Conservation (phyloP, 2,888 invertebrate species). For the Chrysotoxum bicinctum region DNA sequence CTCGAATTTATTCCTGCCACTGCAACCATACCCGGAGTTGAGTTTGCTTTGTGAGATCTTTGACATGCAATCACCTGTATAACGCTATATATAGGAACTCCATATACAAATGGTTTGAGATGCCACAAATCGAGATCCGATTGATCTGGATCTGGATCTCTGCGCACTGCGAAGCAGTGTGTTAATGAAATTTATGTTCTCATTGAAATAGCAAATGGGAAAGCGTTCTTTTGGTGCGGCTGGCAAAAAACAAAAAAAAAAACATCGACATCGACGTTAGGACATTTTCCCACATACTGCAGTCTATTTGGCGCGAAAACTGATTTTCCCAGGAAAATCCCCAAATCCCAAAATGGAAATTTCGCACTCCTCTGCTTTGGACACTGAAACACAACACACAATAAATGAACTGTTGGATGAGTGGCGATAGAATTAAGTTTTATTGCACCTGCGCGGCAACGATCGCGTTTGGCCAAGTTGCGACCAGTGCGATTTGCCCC, state of each 20-base stretch:
- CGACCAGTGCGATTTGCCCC: constrained; percentile 28
- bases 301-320: constrained; percentile 12
- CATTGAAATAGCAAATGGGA: constrained; percentile 54
- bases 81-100: constrained; percentile 9
- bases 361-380: constrained; percentile 8
- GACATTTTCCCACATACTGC: constrained; percentile 61
- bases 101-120: constrained; percentile 31
- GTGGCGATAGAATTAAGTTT: constrained; percentile 61
- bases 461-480: background rate
- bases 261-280: background rate
- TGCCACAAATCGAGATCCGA: constrained; percentile 50
- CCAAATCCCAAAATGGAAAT: constrained; percentile 65
- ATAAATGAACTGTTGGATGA: constrained; percentile 52
- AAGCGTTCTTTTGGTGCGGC: constrained; percentile 42
- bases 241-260: background rate
- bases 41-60: constrained; percentile 47
- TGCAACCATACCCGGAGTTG: constrained; percentile 57
- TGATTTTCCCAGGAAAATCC: constrained; percentile 68
- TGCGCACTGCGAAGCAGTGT: background rate
- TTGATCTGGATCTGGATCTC: background rate
- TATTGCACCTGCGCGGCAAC: constrained; percentile 55
- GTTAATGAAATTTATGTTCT: constrained; percentile 72
- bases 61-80: constrained; percentile 67
- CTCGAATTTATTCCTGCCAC: constrained; percentile 51
- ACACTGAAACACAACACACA: constrained; percentile 14